These are phyloP conservation scores for Tiliacea citrago DNA, from an alignment of 2,888 invertebrate genomes.

Conservation along the genomic window DNA sequence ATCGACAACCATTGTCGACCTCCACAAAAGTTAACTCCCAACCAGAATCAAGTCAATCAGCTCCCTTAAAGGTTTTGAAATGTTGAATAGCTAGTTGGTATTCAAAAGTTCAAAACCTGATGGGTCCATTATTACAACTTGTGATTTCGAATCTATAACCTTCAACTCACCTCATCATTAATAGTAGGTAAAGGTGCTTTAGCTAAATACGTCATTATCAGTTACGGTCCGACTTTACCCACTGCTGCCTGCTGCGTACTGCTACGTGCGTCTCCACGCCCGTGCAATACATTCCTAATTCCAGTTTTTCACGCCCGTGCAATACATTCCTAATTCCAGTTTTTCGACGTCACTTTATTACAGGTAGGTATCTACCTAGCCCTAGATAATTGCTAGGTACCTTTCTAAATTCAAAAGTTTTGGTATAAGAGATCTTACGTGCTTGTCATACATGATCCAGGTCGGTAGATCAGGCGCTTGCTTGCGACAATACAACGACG, in stretches of 20 bases:
- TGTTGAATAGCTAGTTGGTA: not conserved
- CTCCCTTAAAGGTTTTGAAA: no score
- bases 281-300: not conserved
- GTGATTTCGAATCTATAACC: no score
- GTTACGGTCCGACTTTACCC: no score
- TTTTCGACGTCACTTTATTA: not conserved
- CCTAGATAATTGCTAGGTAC: not conserved
- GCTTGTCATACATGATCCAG: constrained; percentile 97
- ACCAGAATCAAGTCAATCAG: no score
- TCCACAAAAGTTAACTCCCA: not conserved
- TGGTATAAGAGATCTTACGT: constrained; percentile 87
- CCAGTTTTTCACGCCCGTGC: no score
- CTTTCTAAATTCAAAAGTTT: not conserved
- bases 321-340: not conserved
- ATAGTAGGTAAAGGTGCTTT: not conserved
- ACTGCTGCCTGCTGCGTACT: no score
- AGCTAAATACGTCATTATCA: not conserved
- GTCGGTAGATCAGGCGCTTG: constrained; percentile 94
- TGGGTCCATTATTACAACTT: not conserved
- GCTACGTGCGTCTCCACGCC: no score
- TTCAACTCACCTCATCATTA: not conserved
- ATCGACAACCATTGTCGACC: not conserved
- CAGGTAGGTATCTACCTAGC: not conserved
- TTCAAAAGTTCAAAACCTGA: not conserved
- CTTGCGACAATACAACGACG: constrained; percentile 94